Evolutionary conservation across 2,797 vertebrate species (phyloP).

Genomic region (Esox masquinongy): DNA sequence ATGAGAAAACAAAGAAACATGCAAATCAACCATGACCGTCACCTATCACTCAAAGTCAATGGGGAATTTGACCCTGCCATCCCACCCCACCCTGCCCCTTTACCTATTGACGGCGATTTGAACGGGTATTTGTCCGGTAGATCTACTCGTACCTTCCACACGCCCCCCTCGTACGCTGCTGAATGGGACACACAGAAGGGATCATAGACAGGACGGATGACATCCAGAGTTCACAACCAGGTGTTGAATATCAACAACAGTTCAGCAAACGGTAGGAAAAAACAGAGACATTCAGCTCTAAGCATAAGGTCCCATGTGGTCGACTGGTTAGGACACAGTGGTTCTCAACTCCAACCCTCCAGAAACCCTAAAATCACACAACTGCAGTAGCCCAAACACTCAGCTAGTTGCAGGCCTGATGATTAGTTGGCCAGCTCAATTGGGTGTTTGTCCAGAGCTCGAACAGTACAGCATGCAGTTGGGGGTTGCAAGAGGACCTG

Average conservation of each 20-base stretch:
- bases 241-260: no score
- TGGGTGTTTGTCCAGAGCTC: no score
- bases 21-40: background rate
- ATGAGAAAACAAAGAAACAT: background rate
- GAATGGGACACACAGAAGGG: conserved; percentile 28
- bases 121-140: conserved; percentile 98
- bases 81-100: background rate
- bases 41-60: background rate
- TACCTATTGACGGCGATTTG: conserved; percentile 99
- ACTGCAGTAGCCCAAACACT: no score
- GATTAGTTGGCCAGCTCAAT: no score
- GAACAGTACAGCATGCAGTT: no score
- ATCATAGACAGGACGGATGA: background rate
- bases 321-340: background rate
- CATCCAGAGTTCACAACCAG: background rate
- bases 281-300: background rate
- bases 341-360: no score
- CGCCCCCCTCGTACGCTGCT: conserved; percentile 95
- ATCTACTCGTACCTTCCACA: conserved; percentile 98
- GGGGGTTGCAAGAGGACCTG: no score
- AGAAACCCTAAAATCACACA: no score
- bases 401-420: no score
- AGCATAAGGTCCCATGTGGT: background rate
- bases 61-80: background rate
- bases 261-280: no score